A percentile compares a stretch with the other conserved stretches of the same genome.
Conservation (phyloP, 2,797 vertebrate species). For the Emydoidea blandingii region DNA sequence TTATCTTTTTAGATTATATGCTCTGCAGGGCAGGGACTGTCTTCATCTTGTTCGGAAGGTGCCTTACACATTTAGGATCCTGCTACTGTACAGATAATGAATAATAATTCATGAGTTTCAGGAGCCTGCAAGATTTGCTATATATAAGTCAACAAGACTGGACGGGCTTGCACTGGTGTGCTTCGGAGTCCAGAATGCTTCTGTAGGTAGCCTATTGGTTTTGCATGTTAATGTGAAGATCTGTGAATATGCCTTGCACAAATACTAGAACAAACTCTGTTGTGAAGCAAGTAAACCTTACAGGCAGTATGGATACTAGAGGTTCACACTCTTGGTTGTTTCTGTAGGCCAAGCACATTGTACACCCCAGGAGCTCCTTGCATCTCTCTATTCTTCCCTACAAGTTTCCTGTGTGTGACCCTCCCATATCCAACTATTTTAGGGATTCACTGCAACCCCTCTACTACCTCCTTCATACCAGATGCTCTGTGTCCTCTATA, state of each 20-base stretch:
- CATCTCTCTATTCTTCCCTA: too few relatives aligned
- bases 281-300: rapidly evolving
- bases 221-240: not conserved
- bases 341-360: not conserved
- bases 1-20: conserved; percentile 42
- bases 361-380: rapidly evolving
- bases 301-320: not conserved
- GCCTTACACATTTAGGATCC: not conserved
- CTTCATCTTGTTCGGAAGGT: conserved; percentile 33
- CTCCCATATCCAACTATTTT: not conserved
- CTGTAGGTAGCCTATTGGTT: not conserved
- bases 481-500: not conserved
- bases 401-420: not conserved
- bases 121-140: conserved; percentile 39
- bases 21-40: conserved; percentile 17
- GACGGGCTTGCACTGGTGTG: not conserved
- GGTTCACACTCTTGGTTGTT: not conserved
- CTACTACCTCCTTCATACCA: not conserved
- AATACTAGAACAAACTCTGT: not conserved
- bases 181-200: not conserved
- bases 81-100: conserved; percentile 21
- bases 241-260: not conserved
- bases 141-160: conserved; percentile 29
- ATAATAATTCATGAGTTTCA: conserved; percentile 11
- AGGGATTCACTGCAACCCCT: not conserved